Base-by-base conservation (phyloP, 2,113 vertebrate genomes). In the Neotoma lepida region DNA sequence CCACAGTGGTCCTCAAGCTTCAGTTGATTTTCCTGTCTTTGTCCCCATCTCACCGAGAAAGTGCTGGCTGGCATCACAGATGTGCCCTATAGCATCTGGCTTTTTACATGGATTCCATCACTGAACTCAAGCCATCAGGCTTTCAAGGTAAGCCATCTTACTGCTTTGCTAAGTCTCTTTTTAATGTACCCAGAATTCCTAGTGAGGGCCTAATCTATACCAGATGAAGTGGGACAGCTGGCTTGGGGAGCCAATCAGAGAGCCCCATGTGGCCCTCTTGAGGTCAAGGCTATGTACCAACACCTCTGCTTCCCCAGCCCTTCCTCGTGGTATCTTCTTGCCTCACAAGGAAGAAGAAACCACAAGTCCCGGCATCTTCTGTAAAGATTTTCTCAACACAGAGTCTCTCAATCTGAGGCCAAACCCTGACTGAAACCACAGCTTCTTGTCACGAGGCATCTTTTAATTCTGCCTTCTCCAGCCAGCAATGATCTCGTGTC, bases 211-310 rank as follows among this genome's bases (percentile, higher is more conserved):
- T 30, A n/a, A 61, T 35, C 4, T 64, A 8, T 0, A 22, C n/a
- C 2, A 41, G 44, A 54, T 15, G 20, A 0, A 1, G 6, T 1
- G 6, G 77, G 82, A 4, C 61, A 4, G 26, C 28, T 54, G 68
- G 78, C 18, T 66, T 7, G 1, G 49, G 39, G 64, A 74, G 56
- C 68, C 39, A 61, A 41, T 64, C 41, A 20, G 81, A 30, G n/a
- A 66, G 14, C 20, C 41, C 46, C 63, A 66, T 9, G 18, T 64
- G 49, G 44, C 39, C 70, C 30, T 4, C 1, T 24, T 7, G 30
- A 78, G 49, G 46, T 71, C n/a, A 18, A 66, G 58, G 28, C 2
- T 64, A 10, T 64, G 39, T 6, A 85, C 28, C 39, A 10, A 30
- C 3, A 4, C 39, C 39, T 84, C 87, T 64, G 24, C n/a, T 28